Evolutionary conservation across 2,888 invertebrate genomes (phyloP), one percentile per base, ranked within the genome.

Genomic region (Aspidiotus destructor): DNA sequence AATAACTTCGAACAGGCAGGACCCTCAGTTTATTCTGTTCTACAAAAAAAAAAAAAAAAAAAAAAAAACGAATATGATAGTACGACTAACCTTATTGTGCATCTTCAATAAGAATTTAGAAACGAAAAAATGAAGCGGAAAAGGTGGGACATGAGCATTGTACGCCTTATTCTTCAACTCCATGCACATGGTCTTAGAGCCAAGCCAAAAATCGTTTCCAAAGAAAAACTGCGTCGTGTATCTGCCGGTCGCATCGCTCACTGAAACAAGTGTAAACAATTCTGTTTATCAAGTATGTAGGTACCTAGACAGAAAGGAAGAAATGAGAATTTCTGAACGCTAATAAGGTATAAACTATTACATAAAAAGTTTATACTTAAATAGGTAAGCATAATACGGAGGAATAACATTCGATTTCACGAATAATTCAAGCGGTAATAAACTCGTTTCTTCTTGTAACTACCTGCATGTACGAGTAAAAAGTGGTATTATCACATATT

Each of bases 171-270:
- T 76, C 75, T 61, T 75, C 71, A 72, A 76, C 75, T 75, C 75
- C 28, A 68, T 71, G 77, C 89, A 89, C 48, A 86, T 81, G 73
- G 84, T 84, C 70, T 85, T 81, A 0, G 89, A 89, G 68, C 88
- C 89, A 70, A 86, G 84, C 88, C 88, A 89, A 78, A 86, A 89
- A 77, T 87, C 85, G 78, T 89, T 89, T 69, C 88, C 89, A 83
- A 87, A 88, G 79, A 86, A 87, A 82, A 87, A 88, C 77, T 87
- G 87, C 1, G 86, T 85, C 13, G 86, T 84, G 77, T 89, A 88
- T 71, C 87, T 83, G 0, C 88, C 88, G 74, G 86, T 86, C 28
- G 89, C 86, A 76, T 85, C 85, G 73, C 83, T 83, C 83, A 85
- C 85, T 85, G 76, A 54, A 79, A 80, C 61, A 72, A 71, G 28